Percentiles rank a stretch among this genome's conserved stretches.
These are phyloP conservation scores for Calycopis cecrops DNA, from an alignment of 1,140 invertebrate species.

Conservation along the genomic window DNA sequence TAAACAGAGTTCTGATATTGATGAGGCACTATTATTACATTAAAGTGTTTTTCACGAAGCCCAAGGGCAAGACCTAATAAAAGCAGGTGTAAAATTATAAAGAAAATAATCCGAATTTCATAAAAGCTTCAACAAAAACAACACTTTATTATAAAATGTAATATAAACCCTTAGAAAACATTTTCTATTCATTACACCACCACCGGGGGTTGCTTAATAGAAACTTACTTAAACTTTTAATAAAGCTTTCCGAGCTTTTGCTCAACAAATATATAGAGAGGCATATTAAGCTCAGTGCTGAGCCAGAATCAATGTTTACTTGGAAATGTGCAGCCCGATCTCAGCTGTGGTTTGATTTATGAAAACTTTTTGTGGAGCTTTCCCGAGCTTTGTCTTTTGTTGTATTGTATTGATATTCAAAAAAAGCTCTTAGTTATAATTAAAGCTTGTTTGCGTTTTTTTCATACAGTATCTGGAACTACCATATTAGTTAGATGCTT, in stretches of 20 bases:
- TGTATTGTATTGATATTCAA: too few species aligned
- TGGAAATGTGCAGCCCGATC: slow-evolving; percentile 1
- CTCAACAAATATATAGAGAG: slow-evolving; percentile 7
- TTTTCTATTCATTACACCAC: slow-evolving; percentile 17
- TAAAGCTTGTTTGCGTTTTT: too few species aligned
- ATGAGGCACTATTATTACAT: too few species aligned
- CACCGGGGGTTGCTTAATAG: slow-evolving; percentile 7
- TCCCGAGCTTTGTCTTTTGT: not conserved
- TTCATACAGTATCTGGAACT: too few species aligned
- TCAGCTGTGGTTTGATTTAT: slow-evolving; percentile 1
- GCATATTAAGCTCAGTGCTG: slow-evolving; percentile 7
- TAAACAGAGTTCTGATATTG: too few species aligned
- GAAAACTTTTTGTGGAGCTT: not conserved
- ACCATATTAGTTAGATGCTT: too few species aligned
- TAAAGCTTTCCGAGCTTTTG: slow-evolving; percentile 10
- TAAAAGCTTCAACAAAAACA: not conserved
- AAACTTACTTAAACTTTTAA: slow-evolving; percentile 17
- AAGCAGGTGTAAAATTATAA: too few species aligned
- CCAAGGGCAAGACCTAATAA: too few species aligned
- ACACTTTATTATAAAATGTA: slow-evolving; percentile 8
- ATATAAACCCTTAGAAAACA: slow-evolving; percentile 10
- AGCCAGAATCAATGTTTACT: slow-evolving; percentile 7
- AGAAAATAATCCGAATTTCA: not conserved
- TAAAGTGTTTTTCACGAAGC: too few species aligned
- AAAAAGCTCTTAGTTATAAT: too few species aligned